Evolutionary conservation across 2,113 vertebrate genomes (phyloP), one percentile per base, ranked within the genome.

Genomic region (Cebus imitator): DNA sequence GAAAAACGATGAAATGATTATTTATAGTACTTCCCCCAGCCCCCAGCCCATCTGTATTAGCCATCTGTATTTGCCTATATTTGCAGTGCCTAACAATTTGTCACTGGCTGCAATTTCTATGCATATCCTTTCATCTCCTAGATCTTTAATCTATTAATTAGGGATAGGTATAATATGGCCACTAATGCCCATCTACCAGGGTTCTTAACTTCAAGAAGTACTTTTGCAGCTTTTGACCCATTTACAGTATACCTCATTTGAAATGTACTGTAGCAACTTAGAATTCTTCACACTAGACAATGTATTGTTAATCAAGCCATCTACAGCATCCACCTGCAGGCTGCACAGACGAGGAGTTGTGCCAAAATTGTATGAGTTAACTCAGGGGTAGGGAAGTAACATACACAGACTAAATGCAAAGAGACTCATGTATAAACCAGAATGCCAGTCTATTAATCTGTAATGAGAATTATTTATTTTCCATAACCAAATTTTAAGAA

Each of bases 61-160:
- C 93, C 90, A 92, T 95, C 97, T 95, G 96, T 88, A 91, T 97
- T 84, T 96, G 76, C 75, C 92, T 96, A 76, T 94, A 95, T 95
- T 90, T 87, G 57, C 25, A 76, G 37, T 58, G 72, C 43, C 88
- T 94, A 90, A 87, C 50, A 68, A 78, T 91, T 92, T 95, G 84
- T 93, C 88, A 85, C 11, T 97, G 95, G 84, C 72, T 76, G 35
- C 18, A 81, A 64, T 97, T 94, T 81, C 85, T 50, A 80, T 40
- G 50, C 23, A 43, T 86, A 75, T 80, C 45, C n/a, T 96, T 88
- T 88, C 37, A 87, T 80, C 75, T 93, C 91, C n/a, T 95, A 82
- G 87, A 86, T 91, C 78, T 68, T 75, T 73, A 79, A 75, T 82
- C n/a, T 81, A 9, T 91, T 76, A 76, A 55, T 95, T 75, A 64